Evolutionary conservation across 2,113 vertebrate species (phyloP), one percentile per base, ranked within the genome.

Genomic region (Athene cunicularia): DNA sequence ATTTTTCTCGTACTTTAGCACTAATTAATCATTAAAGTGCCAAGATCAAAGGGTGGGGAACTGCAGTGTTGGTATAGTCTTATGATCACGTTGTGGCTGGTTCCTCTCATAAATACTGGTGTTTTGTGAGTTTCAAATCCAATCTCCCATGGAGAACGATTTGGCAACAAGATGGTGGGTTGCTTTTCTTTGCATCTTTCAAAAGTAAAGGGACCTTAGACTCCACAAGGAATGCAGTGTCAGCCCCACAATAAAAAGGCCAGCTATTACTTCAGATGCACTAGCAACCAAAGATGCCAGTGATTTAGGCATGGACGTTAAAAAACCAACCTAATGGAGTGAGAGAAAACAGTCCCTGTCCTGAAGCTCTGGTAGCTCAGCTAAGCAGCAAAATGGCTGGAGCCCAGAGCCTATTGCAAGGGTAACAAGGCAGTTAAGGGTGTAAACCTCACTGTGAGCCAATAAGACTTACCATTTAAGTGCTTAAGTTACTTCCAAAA

Each of bases 1-100:
- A 70, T 93, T 95, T 96, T 95, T 80, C 73, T 86, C 94, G 94
- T 62, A 62, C 94, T 96, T 93, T 75, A 90, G 89, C 89, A 62
- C 95, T 96, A 96, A 95, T 97, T 95, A 95, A 95, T 97, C 94
- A 90, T 90, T 93, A 93, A 94, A 93, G 89, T 3, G 1, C 87
- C 53, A 33, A 76, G 94, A 97, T 95, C 96, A 97, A 96, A 97
- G 91, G 8, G 59, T 85, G 84, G 58, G 82, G 87, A 94, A 55
- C 80, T 89, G 62, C 84, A 80, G 39, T 1, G 3, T 26, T 66
- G 81, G 62, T 82, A 39, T 79, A 60, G 76, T 90, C 84, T 85
- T 96, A 82, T 43, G 71, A 89, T 80, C 71, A 15, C 59, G 8
- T 70, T 77, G 77, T 13, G 33, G 71, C 84, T 87, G 82, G 79